Evolutionary conservation across 2,113 vertebrate genomes (phyloP).

Genomic region (Acinonyx jubatus): DNA sequence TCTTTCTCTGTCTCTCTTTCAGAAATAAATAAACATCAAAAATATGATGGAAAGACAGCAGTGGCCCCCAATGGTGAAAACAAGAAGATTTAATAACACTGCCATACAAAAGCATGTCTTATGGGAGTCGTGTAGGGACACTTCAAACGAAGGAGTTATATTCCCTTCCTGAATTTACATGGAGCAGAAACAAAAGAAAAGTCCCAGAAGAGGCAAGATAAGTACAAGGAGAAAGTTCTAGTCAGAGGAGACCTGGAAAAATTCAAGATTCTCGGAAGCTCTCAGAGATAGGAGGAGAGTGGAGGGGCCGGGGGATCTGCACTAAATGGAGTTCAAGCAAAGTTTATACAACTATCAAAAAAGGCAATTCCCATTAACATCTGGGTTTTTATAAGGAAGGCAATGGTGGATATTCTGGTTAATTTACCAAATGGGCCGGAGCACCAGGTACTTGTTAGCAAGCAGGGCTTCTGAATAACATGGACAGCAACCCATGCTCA

Average conservation of each 20-base stretch:
- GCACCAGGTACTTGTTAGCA: background rate
- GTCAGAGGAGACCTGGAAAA: background rate
- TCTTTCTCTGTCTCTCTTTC: too few species aligned
- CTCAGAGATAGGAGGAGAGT: background rate
- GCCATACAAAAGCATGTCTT: background rate
- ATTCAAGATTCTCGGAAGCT: background rate
- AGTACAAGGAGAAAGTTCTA: background rate
- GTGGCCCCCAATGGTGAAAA: background rate
- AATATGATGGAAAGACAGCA: background rate
- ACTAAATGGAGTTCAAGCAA: background rate
- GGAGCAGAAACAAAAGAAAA: background rate
- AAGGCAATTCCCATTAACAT: background rate
- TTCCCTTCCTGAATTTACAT: background rate
- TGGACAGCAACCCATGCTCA: background rate
- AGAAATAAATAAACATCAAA: too few species aligned
- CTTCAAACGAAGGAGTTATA: background rate
- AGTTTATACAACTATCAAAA: background rate
- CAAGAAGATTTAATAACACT: background rate
- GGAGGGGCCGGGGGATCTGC: fast-evolving
- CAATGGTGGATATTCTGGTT: background rate
- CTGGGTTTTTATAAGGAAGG: background rate
- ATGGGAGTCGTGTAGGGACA: background rate
- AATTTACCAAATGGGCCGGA: background rate
- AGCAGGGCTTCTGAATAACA: background rate
- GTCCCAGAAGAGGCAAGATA: background rate